phyloP scores from a whole-genome alignment of 2,888 invertebrate genomes.

The Agrochola lota region DNA sequence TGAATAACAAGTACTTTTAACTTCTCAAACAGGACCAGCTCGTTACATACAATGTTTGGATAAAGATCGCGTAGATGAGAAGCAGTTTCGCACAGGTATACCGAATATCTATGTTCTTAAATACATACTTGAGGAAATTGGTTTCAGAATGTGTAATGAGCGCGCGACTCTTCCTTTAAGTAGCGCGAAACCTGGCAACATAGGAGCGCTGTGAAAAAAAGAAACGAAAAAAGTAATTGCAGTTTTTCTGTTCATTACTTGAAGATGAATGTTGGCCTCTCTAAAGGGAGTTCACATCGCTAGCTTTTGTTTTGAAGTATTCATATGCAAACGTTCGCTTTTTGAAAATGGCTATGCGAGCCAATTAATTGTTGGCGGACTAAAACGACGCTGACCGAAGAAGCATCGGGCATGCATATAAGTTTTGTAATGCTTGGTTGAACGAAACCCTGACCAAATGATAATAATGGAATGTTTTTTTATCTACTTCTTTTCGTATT shows the following conservation, averaged over 20 bases:
- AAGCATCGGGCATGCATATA: not conserved
- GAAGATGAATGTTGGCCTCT: too few species aligned
- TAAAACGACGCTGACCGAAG: too few species aligned
- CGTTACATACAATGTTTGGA: conserved; percentile 11
- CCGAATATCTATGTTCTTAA: conserved; percentile 33
- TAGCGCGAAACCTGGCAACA: not conserved
- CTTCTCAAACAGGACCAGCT: not conserved
- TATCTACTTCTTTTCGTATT: not conserved
- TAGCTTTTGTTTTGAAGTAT: too few species aligned
- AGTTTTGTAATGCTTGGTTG: conserved; percentile 17
- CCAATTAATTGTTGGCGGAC: too few species aligned
- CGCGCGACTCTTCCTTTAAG: conserved; percentile 10
- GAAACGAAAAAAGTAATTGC: conserved; percentile 7
- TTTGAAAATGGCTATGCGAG: too few species aligned
- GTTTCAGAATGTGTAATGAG: conserved; percentile 51
- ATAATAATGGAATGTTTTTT: too few species aligned
- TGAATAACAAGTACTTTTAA: not conserved
- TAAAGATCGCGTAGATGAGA: conserved; percentile 18
- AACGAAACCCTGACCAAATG: not conserved
- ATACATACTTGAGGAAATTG: conserved; percentile 40
- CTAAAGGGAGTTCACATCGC: too few species aligned
- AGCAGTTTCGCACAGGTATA: not conserved
- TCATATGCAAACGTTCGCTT: too few species aligned
- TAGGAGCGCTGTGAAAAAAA: conserved; percentile 18
- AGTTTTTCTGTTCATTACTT: not conserved